Conservation (phyloP, 2,113 vertebrate species). For the Nematolebias whitei region DNA sequence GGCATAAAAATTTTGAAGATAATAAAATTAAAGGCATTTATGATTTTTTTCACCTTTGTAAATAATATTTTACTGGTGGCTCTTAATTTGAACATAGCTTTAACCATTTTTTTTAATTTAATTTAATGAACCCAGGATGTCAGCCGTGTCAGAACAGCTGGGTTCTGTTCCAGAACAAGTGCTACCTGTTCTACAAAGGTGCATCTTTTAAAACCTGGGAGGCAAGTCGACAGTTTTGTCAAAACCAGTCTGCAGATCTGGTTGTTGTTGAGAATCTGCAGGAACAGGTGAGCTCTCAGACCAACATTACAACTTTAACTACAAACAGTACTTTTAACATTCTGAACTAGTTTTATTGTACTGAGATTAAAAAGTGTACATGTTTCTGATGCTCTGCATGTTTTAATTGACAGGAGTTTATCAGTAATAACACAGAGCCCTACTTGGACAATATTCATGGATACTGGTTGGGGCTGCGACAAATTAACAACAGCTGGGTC, state of each 20-base stretch:
- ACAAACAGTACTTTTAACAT: too few species aligned
- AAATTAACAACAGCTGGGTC: neutral
- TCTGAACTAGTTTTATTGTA: neutral
- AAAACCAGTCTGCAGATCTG: rapidly evolving
- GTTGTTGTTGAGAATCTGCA: slow-evolving; percentile 12
- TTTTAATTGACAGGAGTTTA: slow-evolving; percentile 48
- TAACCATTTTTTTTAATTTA: neutral
- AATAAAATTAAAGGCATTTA: too few species aligned
- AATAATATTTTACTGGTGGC: neutral
- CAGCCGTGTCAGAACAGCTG: slow-evolving; percentile 22
- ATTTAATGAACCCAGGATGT: slow-evolving; percentile 36
- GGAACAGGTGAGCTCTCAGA: slow-evolving; percentile 49
- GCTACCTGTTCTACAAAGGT: slow-evolving; percentile 14
- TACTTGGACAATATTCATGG: rapidly evolving
- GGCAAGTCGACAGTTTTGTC: rapidly evolving
- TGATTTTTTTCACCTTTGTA: too few species aligned
- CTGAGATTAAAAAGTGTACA: neutral
- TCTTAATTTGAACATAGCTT: neutral
- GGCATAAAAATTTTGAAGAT: too few species aligned
- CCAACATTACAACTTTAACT: neutral
- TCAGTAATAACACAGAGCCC: rapidly evolving
- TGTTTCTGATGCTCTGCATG: neutral
- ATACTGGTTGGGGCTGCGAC: slow-evolving; percentile 35
- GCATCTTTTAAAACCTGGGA: rapidly evolving
- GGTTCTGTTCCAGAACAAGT: slow-evolving; percentile 43